phyloP scores from a whole-genome alignment of 2,113 vertebrate species.

The Sylvia atricapilla region DNA sequence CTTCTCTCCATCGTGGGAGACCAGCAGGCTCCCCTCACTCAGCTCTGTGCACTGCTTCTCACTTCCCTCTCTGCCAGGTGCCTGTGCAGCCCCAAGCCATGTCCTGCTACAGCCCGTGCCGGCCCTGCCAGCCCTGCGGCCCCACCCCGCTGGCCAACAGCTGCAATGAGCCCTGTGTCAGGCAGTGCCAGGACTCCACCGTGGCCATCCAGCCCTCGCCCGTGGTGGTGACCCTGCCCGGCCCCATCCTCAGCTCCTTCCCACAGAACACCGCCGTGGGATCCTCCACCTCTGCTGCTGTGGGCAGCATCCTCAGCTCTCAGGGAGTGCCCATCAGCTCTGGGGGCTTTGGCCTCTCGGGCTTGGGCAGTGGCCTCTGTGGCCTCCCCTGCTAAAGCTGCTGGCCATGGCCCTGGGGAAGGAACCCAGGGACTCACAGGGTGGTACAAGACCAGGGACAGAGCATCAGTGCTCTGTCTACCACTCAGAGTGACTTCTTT shows the following conservation, averaged over 20 bases:
- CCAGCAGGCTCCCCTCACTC: too few relatives aligned
- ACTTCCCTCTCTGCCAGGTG: fast-evolving
- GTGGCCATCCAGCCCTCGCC: neutral
- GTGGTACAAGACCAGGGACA: fast-evolving
- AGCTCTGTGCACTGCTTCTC: neutral
- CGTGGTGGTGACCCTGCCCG: neutral
- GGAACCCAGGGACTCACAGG: neutral
- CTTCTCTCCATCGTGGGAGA: neutral
- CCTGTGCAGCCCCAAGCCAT: neutral
- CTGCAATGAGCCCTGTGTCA: neutral
- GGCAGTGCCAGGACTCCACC: too few relatives aligned
- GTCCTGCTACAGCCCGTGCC: neutral
- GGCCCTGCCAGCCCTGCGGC: neutral
- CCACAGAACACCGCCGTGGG: neutral
- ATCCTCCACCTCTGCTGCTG: neutral
- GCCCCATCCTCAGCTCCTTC: neutral
- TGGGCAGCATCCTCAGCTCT: too few relatives aligned
- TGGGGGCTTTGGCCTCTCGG: neutral
- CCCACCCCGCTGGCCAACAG: neutral
- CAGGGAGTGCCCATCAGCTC: too few relatives aligned
- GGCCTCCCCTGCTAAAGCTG: neutral
- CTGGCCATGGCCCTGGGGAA: neutral
- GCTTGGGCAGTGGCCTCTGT: neutral
- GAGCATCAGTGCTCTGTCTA: neutral
- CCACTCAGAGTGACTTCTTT: neutral